Conservation (phyloP, 2,888 invertebrate genomes). For the Bursaphelenchus okinawaensis region DNA sequence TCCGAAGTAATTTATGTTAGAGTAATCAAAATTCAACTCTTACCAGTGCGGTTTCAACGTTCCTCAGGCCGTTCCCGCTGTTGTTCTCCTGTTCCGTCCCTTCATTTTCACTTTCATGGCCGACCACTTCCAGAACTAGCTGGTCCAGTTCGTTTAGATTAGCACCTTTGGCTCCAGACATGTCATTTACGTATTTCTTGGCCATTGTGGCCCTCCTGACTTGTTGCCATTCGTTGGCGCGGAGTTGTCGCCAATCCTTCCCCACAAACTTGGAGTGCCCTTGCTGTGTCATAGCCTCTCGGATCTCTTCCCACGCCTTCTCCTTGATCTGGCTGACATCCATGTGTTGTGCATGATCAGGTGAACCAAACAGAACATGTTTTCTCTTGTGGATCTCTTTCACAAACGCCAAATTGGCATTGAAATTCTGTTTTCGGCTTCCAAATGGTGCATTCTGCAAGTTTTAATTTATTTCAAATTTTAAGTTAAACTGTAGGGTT, state of each 20-base stretch:
- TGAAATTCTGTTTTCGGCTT: slow-evolving; percentile 7
- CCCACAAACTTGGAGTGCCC: slow-evolving; percentile 4
- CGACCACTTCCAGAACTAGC: slow-evolving; percentile 4
- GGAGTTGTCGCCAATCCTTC: background rate
- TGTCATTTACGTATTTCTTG: slow-evolving; percentile 2
- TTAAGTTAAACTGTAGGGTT: no score
- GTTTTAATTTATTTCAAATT: no score
- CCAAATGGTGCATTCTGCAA: slow-evolving; percentile 8
- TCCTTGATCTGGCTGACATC: background rate
- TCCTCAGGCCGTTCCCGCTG: no score
- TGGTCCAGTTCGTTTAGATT: slow-evolving; percentile 4
- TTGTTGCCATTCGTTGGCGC: slow-evolving; percentile 6
- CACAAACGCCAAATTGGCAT: slow-evolving; percentile 4
- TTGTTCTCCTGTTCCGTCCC: background rate
- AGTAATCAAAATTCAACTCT: no score
- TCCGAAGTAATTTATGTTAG: no score
- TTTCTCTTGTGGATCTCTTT: slow-evolving; percentile 2
- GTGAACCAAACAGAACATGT: background rate
- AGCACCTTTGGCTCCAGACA: background rate
- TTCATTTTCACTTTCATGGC: background rate
- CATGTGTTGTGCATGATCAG: background rate
- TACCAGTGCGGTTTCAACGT: no score
- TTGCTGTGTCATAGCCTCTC: background rate
- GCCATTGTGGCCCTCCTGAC: background rate
- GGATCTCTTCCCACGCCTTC: slow-evolving; percentile 3